These are phyloP conservation scores for Ochropleura leucogaster DNA, from an alignment of 2,888 invertebrate genomes.

Conservation along the genomic window DNA sequence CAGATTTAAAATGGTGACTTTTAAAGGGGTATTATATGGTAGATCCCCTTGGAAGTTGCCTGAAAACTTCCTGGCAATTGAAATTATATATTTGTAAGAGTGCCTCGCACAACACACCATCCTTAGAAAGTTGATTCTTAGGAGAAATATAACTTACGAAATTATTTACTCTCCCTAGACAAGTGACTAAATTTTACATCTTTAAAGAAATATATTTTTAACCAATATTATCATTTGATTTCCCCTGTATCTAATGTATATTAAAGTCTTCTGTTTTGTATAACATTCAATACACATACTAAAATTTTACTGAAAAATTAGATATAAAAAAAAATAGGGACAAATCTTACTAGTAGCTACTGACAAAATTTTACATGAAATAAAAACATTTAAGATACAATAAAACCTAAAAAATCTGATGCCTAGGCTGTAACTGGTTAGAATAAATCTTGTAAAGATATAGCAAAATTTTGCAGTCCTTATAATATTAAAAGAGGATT, in stretches of 20 bases:
- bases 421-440: constrained; percentile 75
- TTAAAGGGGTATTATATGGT: constrained; percentile 18
- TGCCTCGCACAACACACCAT: constrained; percentile 67
- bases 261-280: constrained; percentile 68
- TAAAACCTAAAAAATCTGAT: constrained; percentile 72
- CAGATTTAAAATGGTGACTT: constrained; percentile 53
- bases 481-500: constrained; percentile 78
- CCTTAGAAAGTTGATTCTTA: constrained; percentile 78
- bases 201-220: constrained; percentile 66
- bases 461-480: constrained; percentile 87
- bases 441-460: constrained; percentile 81
- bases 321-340: constrained; percentile 63
- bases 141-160: constrained; percentile 78
- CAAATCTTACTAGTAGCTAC: constrained; percentile 68
- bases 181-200: constrained; percentile 66
- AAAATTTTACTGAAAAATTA: constrained; percentile 66
- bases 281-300: constrained; percentile 64
- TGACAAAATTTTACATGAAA: constrained; percentile 71
- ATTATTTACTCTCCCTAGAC: constrained; percentile 72
- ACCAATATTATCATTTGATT: constrained; percentile 71
- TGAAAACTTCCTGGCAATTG: constrained; percentile 45
- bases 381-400: constrained; percentile 71
- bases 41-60: constrained; percentile 49
- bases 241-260: constrained; percentile 73
- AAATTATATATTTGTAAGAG: constrained; percentile 61